Evolutionary conservation across 2,888 invertebrate genomes (phyloP), one percentile per base, ranked within the genome.

Genomic region (Trisateles emortualis): DNA sequence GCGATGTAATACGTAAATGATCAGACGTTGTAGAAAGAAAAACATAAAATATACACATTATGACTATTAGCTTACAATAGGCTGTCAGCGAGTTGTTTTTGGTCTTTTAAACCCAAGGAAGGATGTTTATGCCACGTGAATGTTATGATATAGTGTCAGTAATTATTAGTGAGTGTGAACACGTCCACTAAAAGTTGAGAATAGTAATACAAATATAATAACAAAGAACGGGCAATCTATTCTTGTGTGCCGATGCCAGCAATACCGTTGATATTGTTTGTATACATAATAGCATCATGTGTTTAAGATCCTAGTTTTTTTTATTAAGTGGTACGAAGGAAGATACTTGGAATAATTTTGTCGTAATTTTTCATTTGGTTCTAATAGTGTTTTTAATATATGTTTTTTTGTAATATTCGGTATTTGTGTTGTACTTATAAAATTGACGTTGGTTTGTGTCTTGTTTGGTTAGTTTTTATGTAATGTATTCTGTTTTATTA

Each of bases 101-200:
- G 84, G 84, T 83, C 79, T 83, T 83, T 88, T 79, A 76, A 80
- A 84, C 77, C 72, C 64, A 56, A 78, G 82, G 78, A 83, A 90
- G 91, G 91, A 90, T 90, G 91, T 91, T 92, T 92, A 90, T 81
- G 79, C 82, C 84, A 86, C 83, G 88, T 88, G 85, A 79, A 85
- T 86, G 83, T 82, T 87, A 88, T 91, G 90, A 91, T 90, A 89
- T 88, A 89, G 87, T 88, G 88, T 84, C 83, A 88, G 88, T 90
- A 88, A 91, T 91, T 89, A 88, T 84, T 78, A 87, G 86, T 83
- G 87, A 90, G 91, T 89, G 91, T 90, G 90, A 91, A 90, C 87
- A 83, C 82, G 86, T 84, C 81, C 83, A 88, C 88, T 89, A 88
- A 86, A 84, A 79, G 84, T 82, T 77, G 81, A 85, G 84, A 87